Percentiles rank a stretch among this genome's conserved stretches.
phyloP scores from a whole-genome alignment of 2,888 invertebrate genomes.

The Chesias legatella region DNA sequence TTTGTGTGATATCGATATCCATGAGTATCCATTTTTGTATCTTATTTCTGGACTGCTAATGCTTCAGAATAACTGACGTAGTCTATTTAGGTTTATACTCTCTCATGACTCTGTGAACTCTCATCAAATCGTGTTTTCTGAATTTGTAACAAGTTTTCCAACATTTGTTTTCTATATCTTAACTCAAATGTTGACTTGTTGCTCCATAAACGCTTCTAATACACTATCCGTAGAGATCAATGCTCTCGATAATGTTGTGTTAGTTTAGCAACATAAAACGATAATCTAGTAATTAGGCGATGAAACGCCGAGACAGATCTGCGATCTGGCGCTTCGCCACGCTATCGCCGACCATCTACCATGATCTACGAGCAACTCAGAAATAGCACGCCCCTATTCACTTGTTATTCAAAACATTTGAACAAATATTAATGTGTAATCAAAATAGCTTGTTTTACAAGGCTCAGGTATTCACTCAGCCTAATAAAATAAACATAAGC shows the following conservation, averaged over 20 bases:
- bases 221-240: conserved; percentile 14
- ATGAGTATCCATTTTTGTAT: conserved; percentile 30
- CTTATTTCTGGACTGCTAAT: conserved; percentile 26
- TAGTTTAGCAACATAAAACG: conserved; percentile 41
- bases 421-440: conserved; percentile 4
- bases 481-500: conserved; percentile 14
- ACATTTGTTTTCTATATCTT: too few relatives aligned
- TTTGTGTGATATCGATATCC: conserved; percentile 45
- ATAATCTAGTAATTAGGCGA: conserved; percentile 59
- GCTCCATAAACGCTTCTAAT: conserved; percentile 1
- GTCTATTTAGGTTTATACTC: too few relatives aligned
- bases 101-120: too few relatives aligned
- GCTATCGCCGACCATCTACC: conserved; percentile 70
- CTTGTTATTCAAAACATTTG: conserved; percentile 11
- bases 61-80: too few relatives aligned
- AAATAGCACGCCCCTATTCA: conserved; percentile 41
- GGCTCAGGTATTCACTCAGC: conserved; percentile 12
- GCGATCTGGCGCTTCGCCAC: conserved; percentile 71
- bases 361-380: conserved; percentile 63
- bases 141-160: too few relatives aligned
- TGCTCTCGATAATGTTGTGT: conserved; percentile 24
- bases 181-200: too few relatives aligned
- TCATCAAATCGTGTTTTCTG: too few relatives aligned
- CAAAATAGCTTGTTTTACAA: conserved; percentile 9
- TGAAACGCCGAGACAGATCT: conserved; percentile 51